These are phyloP conservation scores for Leptopilina boulardi DNA, from an alignment of 1,140 invertebrate species.

Conservation along the genomic window DNA sequence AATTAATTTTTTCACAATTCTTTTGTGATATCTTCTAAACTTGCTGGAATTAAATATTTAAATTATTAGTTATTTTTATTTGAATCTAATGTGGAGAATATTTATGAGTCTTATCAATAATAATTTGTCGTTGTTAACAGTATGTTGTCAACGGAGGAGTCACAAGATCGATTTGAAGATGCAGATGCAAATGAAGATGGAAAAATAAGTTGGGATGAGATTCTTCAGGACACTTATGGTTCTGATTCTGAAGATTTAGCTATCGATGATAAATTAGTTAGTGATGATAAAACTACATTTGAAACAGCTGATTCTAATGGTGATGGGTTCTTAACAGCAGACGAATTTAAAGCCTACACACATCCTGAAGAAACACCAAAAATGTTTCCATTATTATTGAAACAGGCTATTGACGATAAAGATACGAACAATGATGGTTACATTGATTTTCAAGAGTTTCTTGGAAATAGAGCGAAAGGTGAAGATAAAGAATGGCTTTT, in stretches of 20 bases:
- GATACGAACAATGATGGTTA: slow-evolving; percentile 90
- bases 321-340: slow-evolving; percentile 85
- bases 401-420: slow-evolving; percentile 90
- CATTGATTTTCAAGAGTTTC: slow-evolving; percentile 86
- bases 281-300: slow-evolving; percentile 92
- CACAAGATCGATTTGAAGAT: slow-evolving; percentile 89
- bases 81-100: too few relatives aligned
- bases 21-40: too few relatives aligned
- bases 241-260: slow-evolving; percentile 78
- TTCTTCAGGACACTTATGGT: slow-evolving; percentile 89
- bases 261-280: slow-evolving; percentile 78
- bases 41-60: too few relatives aligned
- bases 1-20: too few relatives aligned
- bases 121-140: slow-evolving; percentile 69
- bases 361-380: slow-evolving; percentile 95
- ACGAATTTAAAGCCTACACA: slow-evolving; percentile 93
- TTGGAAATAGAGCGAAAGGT: slow-evolving; percentile 84
- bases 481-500: slow-evolving; percentile 90
- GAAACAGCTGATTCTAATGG: slow-evolving; percentile 89
- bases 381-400: slow-evolving; percentile 90
- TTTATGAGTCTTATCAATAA: too few relatives aligned
- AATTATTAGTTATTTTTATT: too few relatives aligned
- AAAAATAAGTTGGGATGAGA: slow-evolving; percentile 91
- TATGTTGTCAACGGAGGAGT: slow-evolving; percentile 92
- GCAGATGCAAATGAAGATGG: slow-evolving; percentile 91